Conservation (phyloP, 1,140 invertebrate species). For the Belonocnema kinseyi region DNA sequence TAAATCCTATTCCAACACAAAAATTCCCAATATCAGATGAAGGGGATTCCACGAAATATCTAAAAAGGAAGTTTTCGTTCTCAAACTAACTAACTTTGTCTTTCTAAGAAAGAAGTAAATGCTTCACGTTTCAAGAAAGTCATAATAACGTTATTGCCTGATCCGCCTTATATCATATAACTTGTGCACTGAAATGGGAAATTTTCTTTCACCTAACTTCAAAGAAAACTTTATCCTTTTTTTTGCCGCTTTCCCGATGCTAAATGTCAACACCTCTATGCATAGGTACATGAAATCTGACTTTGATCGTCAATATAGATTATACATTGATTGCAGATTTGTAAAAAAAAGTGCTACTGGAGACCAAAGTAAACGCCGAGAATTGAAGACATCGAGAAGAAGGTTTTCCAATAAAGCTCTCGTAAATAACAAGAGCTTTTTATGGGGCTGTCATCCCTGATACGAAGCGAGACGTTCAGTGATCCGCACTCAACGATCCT, state of each 20-base stretch:
- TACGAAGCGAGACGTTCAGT: slow-evolving; percentile 20
- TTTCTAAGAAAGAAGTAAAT: no score
- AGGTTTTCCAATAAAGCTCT: slow-evolving; percentile 22
- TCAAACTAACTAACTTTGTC: no score
- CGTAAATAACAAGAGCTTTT: slow-evolving; percentile 31
- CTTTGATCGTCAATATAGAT: slow-evolving; percentile 6
- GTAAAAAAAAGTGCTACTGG: slow-evolving; percentile 1
- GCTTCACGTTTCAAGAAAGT: no score
- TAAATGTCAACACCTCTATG: no score
- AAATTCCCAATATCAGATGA: no score
- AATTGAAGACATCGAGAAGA: not conserved
- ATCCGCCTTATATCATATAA: not conserved
- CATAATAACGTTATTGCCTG: no score
- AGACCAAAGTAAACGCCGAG: not conserved
- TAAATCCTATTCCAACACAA: no score
- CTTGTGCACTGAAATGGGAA: not conserved
- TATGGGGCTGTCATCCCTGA: slow-evolving; percentile 24
- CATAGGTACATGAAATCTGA: not conserved
- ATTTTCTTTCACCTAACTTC: slow-evolving; percentile 11
- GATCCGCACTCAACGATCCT: slow-evolving; percentile 14
- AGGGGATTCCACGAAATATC: no score
- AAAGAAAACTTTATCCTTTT: slow-evolving; percentile 1
- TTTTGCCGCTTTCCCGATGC: not conserved
- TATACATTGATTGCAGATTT: not conserved
- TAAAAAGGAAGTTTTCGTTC: no score